Conservation (phyloP, 2,113 vertebrate species). For the Alethe castanea region DNA sequence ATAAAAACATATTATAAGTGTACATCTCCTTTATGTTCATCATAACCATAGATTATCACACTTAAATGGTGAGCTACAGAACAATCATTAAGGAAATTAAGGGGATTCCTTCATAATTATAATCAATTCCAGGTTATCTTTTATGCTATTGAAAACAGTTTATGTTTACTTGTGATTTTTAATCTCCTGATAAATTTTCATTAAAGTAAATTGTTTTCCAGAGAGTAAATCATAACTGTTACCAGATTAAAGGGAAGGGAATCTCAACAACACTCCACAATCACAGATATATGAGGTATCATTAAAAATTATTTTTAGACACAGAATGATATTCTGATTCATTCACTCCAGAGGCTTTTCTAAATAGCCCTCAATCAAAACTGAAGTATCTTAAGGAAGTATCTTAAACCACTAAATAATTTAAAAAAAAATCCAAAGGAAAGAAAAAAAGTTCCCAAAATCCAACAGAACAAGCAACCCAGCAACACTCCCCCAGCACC, state of each 20-base stretch:
- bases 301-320: not conserved
- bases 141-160: not conserved
- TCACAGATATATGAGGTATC: not conserved
- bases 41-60: not conserved
- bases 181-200: not conserved
- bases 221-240: not conserved
- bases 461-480: not conserved
- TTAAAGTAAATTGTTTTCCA: not conserved
- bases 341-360: not conserved
- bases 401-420: not conserved
- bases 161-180: not conserved
- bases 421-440: not conserved
- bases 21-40: not conserved
- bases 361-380: not conserved
- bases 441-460: not conserved
- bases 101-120: not conserved
- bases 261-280: not conserved
- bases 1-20: not conserved
- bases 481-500: accelerated
- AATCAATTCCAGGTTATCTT: not conserved
- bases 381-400: no score
- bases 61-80: not conserved
- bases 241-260: not conserved
- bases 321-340: not conserved
- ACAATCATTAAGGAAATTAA: not conserved